Percentiles rank a stretch among this genome's conserved stretches.
These are phyloP conservation scores for Drosophila ohnishii DNA, from an alignment of 1,140 invertebrate species.

Conservation along the genomic window DNA sequence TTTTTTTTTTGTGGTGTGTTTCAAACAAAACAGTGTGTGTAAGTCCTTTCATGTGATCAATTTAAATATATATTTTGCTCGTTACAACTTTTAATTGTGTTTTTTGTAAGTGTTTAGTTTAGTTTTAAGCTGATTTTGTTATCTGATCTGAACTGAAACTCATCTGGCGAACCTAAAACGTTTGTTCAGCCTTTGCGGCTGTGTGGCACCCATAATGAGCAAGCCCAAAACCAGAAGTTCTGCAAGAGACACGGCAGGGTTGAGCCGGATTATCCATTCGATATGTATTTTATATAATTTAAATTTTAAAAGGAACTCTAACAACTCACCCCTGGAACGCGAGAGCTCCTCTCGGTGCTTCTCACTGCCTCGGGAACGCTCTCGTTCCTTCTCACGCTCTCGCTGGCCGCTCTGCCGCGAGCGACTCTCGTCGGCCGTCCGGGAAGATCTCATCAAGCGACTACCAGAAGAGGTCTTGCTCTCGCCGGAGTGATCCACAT, in stretches of 20 bases:
- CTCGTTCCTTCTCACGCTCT: constrained; percentile 51
- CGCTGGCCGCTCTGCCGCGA: constrained; percentile 53
- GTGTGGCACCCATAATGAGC: constrained; percentile 79
- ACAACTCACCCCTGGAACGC: constrained; percentile 67
- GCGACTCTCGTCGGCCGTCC: constrained; percentile 55
- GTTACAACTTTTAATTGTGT: neutral
- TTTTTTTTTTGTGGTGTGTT: neutral
- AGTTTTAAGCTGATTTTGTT: constrained; percentile 24
- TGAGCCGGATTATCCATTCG: constrained; percentile 13
- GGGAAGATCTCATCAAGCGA: constrained; percentile 64
- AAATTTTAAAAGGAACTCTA: neutral
- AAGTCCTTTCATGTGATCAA: neutral
- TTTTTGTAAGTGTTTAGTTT: constrained; percentile 25
- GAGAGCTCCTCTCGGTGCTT: constrained; percentile 66
- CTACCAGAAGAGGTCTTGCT: constrained; percentile 44
- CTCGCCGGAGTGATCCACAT: constrained; percentile 44
- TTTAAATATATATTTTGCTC: neutral
- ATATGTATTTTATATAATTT: neutral
- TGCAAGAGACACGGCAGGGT: constrained; percentile 52
- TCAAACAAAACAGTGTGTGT: neutral
- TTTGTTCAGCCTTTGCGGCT: constrained; percentile 69
- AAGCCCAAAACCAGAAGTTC: constrained; percentile 77
- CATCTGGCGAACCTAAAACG: constrained; percentile 69
- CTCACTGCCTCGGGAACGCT: constrained; percentile 55
- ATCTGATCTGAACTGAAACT: constrained; percentile 18